Evolutionary conservation across 2,888 invertebrate genomes (phyloP).

Genomic region (Nebria brevicollis): DNA sequence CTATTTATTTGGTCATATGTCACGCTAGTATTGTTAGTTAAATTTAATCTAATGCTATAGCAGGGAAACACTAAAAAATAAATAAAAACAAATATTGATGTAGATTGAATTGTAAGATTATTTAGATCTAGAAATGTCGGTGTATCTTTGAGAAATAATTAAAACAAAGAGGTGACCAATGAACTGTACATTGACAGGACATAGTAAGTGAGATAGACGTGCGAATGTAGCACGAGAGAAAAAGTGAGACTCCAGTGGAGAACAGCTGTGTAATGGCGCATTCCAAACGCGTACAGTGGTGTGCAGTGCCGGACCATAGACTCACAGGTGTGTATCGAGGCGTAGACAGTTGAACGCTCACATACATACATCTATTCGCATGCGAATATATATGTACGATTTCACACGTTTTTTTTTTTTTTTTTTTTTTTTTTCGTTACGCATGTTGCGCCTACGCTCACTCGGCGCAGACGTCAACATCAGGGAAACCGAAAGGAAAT

Average conservation of each 20-base stretch:
- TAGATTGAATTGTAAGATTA: neutral
- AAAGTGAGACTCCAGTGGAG: neutral
- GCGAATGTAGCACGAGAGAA: neutral
- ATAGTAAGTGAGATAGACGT: neutral
- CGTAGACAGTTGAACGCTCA: neutral
- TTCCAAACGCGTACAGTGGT: constrained; percentile 18
- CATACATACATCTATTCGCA: neutral
- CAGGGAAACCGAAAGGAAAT: neutral
- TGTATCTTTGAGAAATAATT: neutral
- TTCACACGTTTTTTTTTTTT: neutral
- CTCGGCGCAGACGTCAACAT: neutral
- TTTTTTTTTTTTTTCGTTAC: neutral
- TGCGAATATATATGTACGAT: neutral
- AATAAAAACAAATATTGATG: neutral
- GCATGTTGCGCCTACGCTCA: constrained; percentile 3
- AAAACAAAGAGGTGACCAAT: constrained; percentile 10
- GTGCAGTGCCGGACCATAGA: constrained; percentile 10
- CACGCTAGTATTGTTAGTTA: too few relatives aligned
- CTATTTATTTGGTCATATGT: too few relatives aligned
- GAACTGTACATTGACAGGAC: constrained; percentile 18
- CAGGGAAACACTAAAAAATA: neutral
- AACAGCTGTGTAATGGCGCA: constrained; percentile 24
- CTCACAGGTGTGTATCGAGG: constrained; percentile 13
- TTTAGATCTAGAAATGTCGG: neutral
- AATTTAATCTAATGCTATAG: neutral